Percentiles rank a stretch among this genome's conserved stretches.
These are phyloP conservation scores for Andrena fulva DNA, from an alignment of 2,888 invertebrate species.

Conservation along the genomic window DNA sequence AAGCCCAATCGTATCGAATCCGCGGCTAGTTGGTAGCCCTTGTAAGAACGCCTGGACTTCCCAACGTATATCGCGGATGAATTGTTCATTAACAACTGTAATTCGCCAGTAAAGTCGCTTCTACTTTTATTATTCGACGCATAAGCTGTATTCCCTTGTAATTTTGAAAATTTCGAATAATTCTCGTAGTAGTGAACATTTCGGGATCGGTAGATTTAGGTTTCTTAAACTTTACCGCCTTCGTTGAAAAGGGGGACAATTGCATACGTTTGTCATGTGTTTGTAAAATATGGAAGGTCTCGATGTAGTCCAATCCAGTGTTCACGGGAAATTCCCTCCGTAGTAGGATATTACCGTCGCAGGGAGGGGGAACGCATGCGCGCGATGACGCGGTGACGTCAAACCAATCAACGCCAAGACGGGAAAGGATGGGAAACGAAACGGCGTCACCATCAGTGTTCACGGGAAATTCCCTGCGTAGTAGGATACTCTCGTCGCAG, in stretches of 20 bases:
- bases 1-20: constrained; percentile 10
- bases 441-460: too few species aligned
- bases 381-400: too few species aligned
- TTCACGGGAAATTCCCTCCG: too few species aligned
- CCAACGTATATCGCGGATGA: not conserved
- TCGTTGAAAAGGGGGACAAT: not conserved
- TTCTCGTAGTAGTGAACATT: not conserved
- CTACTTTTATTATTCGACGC: not conserved
- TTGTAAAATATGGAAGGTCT: not conserved
- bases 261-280: not conserved
- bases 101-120: not conserved
- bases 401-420: too few species aligned
- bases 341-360: too few species aligned
- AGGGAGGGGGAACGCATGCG: too few species aligned
- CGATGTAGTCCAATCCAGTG: not conserved
- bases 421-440: too few species aligned
- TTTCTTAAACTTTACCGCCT: constrained; percentile 27
- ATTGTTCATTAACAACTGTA: not conserved
- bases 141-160: not conserved
- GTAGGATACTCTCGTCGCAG: too few species aligned
- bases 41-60: constrained; percentile 12
- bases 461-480: too few species aligned
- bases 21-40: constrained; percentile 41
- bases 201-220: not conserved
- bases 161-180: not conserved